Evolutionary conservation across 2,113 vertebrate genomes (phyloP).

Genomic region (Cyrtonyx montezumae): DNA sequence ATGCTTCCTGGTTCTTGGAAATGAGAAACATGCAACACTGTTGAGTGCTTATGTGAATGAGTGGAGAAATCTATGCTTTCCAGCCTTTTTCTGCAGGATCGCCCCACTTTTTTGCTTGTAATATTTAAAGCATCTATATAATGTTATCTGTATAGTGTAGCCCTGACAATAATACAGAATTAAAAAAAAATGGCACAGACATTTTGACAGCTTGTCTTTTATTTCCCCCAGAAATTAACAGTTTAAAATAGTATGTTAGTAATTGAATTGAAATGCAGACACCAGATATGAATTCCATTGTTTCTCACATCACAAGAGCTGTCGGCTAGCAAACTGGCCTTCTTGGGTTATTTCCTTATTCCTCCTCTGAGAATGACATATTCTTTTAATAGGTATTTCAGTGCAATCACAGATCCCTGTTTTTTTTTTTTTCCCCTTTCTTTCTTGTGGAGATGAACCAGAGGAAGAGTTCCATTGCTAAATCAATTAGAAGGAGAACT

Average conservation of each 20-base stretch:
- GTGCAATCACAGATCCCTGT: neutral
- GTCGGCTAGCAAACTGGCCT: neutral
- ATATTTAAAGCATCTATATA: neutral
- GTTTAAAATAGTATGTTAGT: neutral
- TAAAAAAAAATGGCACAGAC: neutral
- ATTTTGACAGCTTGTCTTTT: neutral
- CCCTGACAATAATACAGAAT: neutral
- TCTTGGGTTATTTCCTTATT: neutral
- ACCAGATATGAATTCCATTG: neutral
- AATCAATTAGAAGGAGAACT: constrained; percentile 60
- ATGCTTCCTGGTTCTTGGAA: neutral
- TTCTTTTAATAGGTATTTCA: neutral
- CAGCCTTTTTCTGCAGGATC: neutral
- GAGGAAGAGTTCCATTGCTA: constrained; percentile 6
- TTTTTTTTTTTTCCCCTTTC: neutral
- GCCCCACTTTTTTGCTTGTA: neutral
- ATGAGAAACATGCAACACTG: neutral
- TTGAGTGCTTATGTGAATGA: neutral
- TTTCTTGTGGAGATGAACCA: neutral
- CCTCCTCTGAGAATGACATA: neutral
- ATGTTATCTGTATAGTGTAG: neutral
- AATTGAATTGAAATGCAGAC: neutral
- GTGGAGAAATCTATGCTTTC: neutral
- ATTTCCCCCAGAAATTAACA: neutral
- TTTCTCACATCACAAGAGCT: neutral